Percentiles rank a stretch among this genome's conserved stretches.
These are phyloP conservation scores for Pandemis corylana DNA, from an alignment of 2,888 invertebrate species.

Conservation along the genomic window DNA sequence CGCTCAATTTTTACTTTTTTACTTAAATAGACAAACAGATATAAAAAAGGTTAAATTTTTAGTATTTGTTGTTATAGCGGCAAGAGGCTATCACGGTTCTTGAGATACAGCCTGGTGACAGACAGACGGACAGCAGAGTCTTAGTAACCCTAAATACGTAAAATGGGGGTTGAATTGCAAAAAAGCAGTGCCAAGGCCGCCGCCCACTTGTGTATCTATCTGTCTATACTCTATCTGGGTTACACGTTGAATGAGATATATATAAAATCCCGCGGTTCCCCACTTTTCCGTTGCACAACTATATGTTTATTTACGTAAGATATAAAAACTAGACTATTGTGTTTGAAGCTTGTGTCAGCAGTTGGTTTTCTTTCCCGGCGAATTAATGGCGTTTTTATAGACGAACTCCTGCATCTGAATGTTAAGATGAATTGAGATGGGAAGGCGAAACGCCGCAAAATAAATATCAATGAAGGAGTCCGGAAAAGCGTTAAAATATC, in stretches of 20 bases:
- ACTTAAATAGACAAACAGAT: too few relatives aligned
- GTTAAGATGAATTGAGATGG: not conserved
- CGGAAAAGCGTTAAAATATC: not conserved
- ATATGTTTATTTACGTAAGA: constrained; percentile 43
- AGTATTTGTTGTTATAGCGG: too few relatives aligned
- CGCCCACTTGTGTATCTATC: constrained; percentile 49
- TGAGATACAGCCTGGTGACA: too few relatives aligned
- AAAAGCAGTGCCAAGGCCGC: constrained; percentile 60
- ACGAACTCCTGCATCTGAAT: not conserved
- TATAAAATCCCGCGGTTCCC: constrained; percentile 57
- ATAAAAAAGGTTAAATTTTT: too few relatives aligned
- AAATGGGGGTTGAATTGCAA: constrained; percentile 23
- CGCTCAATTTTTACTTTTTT: too few relatives aligned
- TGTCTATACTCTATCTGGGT: constrained; percentile 50
- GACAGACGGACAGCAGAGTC: too few relatives aligned
- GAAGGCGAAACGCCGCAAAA: not conserved
- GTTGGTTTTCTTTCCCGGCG: not conserved
- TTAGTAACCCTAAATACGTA: too few relatives aligned
- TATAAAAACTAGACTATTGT: constrained; percentile 31
- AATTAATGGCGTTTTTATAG: constrained; percentile 12
- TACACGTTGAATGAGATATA: constrained; percentile 66
- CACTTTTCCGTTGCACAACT: constrained; percentile 65
- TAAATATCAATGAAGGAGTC: not conserved
- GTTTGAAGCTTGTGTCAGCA: constrained; percentile 33
- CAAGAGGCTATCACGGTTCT: too few relatives aligned